These are phyloP conservation scores for Amblyraja radiata DNA, from an alignment of 2,797 vertebrate genomes.

Conservation along the genomic window DNA sequence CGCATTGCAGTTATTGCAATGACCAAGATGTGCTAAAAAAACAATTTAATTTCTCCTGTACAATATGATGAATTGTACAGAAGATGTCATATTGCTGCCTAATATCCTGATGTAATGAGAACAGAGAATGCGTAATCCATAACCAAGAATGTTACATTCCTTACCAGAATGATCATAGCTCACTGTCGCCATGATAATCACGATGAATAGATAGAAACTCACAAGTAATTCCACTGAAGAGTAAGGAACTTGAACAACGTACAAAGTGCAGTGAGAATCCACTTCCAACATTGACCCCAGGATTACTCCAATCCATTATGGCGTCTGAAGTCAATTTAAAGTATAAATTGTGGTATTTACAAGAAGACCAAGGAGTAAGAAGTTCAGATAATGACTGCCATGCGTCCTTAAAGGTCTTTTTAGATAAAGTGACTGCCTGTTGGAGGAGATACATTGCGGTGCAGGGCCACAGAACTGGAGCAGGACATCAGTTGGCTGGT, in stretches of 20 bases:
- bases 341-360: background rate
- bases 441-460: background rate
- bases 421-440: background rate
- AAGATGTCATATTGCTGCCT: background rate
- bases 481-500: too few relatives aligned
- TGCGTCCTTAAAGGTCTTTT: background rate
- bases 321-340: background rate
- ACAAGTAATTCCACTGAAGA: background rate
- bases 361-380: background rate
- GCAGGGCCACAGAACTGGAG: background rate
- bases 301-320: too few relatives aligned
- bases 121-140: background rate
- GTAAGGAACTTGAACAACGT: background rate
- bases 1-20: constrained; percentile 9
- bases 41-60: background rate
- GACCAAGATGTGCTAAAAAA: background rate
- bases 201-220: background rate
- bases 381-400: background rate
- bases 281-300: background rate
- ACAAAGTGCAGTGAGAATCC: background rate
- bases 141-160: background rate
- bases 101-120: constrained; percentile 18
- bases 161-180: background rate
- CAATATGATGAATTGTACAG: background rate
- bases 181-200: background rate